A percentile compares a stretch with the other conserved stretches of the same genome.
These are phyloP conservation scores for Hirundichthys speculiger DNA, from an alignment of 2,113 vertebrate species.

Conservation along the genomic window DNA sequence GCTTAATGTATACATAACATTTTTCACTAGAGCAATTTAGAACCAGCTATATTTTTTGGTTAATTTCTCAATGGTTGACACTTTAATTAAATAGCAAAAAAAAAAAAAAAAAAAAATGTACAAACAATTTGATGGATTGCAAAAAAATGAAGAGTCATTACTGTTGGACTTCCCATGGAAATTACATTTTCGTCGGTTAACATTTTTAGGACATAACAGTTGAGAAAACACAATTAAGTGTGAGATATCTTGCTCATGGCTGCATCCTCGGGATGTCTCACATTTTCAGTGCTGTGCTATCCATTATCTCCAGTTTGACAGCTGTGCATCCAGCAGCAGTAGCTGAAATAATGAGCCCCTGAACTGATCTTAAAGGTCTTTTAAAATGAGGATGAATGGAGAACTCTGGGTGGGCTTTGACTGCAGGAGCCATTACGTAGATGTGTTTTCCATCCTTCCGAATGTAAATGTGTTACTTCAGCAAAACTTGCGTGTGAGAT, in stretches of 20 bases:
- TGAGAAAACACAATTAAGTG: constrained; percentile 4
- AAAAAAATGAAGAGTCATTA: too few relatives aligned
- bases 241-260: not conserved
- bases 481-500: not conserved
- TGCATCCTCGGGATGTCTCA: constrained; percentile 3
- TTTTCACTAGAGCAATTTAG: too few relatives aligned
- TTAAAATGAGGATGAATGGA: constrained; percentile 13
- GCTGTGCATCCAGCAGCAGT: not conserved
- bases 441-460: not conserved
- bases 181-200: not conserved
- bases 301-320: constrained; percentile 8
- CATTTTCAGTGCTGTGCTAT: not conserved
- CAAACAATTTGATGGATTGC: too few relatives aligned
- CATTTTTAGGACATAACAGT: not conserved
- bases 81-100: too few relatives aligned
- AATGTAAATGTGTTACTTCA: too few relatives aligned
- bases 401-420: constrained; percentile 7
- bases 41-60: too few relatives aligned
- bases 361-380: constrained; percentile 2
- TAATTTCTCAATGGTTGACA: too few relatives aligned
- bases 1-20: constrained; percentile 13
- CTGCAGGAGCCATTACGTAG: not conserved
- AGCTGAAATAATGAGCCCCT: constrained; percentile 12
- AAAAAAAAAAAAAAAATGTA: too few relatives aligned
- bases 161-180: too few relatives aligned